These are phyloP conservation scores for Trichonephila clavata DNA, from an alignment of 1,140 invertebrate species.

Conservation along the genomic window DNA sequence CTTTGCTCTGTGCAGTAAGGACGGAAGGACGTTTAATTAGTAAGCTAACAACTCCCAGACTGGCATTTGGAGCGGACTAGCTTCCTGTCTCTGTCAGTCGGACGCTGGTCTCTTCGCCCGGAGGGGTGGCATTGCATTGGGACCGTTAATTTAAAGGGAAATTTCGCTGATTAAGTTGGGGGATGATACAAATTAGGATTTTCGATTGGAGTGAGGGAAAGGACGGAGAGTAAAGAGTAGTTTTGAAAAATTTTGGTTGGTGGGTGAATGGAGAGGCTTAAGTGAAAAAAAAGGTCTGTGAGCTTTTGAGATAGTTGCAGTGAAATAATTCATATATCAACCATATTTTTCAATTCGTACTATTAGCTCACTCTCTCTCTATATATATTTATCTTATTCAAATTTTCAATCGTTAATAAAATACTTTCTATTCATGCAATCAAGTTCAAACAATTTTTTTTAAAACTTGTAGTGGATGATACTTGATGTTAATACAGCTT, in stretches of 20 bases:
- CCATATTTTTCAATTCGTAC: no score
- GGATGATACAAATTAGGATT: conserved; percentile 1
- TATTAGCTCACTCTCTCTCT: no score
- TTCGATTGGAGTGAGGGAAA: background rate
- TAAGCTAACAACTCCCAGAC: conserved; percentile 64
- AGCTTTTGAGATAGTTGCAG: no score
- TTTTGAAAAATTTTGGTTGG: no score
- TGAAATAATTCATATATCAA: no score
- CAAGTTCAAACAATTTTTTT: no score
- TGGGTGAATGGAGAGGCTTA: background rate
- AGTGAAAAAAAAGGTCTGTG: background rate
- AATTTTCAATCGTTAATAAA: no score
- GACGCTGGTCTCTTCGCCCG: conserved; percentile 22
- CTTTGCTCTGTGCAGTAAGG: conserved; percentile 38
- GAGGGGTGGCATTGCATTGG: background rate
- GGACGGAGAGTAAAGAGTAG: no score
- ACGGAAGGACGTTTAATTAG: conserved; percentile 71
- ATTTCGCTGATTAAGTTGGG: conserved; percentile 41
- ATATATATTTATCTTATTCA: no score
- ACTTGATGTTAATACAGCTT: no score
- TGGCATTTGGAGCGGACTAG: conserved; percentile 10
- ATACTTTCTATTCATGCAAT: no score
- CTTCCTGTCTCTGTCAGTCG: conserved; percentile 42
- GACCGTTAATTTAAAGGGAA: conserved; percentile 54
- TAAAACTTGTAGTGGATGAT: no score